phyloP scores from a whole-genome alignment of 2,113 vertebrate species.

The Lucifuga dentata region DNA sequence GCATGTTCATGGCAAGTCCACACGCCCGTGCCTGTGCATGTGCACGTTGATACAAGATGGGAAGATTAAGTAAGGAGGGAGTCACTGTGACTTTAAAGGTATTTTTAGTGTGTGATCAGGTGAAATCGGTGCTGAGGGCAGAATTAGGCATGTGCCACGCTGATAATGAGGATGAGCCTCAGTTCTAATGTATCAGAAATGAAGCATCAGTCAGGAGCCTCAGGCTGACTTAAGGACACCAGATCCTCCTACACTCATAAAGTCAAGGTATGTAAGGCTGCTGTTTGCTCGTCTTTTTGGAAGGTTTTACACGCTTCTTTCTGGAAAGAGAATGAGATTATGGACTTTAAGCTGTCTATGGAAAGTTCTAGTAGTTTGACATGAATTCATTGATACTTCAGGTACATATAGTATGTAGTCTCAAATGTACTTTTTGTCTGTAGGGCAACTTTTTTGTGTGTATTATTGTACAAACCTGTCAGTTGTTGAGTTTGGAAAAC shows the following conservation, averaged over 20 bases:
- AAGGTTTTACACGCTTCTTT: not conserved
- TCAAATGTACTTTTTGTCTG: not conserved
- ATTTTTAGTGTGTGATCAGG: conserved; percentile 74
- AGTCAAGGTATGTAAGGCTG: conserved; percentile 64
- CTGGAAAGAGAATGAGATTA: not conserved
- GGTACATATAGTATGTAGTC: not conserved
- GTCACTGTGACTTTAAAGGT: conserved; percentile 72
- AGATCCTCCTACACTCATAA: not conserved
- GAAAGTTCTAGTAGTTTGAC: conserved; percentile 1
- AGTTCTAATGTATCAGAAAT: conserved; percentile 68
- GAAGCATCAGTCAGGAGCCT: conserved; percentile 45
- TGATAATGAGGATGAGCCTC: conserved; percentile 77
- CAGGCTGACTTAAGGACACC: conserved; percentile 27
- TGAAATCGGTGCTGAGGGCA: conserved; percentile 50
- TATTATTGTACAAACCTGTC: not conserved
- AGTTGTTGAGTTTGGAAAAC: not conserved
- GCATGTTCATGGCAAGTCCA: conserved; percentile 46
- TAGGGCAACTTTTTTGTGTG: not conserved
- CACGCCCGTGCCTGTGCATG: conserved; percentile 19
- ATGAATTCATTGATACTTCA: not conserved
- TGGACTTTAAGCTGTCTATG: not conserved
- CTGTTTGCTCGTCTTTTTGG: conserved; percentile 13
- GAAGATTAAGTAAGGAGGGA: conserved; percentile 36
- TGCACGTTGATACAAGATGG: conserved; percentile 27
- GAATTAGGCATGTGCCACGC: conserved; percentile 64